Base-by-base conservation (phyloP, 1,140 invertebrate genomes). In the Liolophura sinensis region DNA sequence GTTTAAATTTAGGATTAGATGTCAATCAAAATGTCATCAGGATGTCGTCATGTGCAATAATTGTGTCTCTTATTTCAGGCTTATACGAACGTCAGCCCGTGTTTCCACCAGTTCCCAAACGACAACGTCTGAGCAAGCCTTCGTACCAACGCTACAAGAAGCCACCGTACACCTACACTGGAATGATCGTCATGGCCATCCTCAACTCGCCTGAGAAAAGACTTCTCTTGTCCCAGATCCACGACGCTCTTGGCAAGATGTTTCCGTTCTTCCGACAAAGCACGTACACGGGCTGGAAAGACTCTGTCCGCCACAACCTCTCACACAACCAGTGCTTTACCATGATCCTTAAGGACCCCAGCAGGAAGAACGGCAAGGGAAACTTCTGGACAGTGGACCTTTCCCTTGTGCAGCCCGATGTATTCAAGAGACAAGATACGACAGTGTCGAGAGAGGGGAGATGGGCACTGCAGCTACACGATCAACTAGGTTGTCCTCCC, bases 101-200 rank as follows among this genome's bases (percentile, higher is more conserved):
- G 3, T 40, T 40, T 40, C 31, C 31, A 9, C 31, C 31, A 40
- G 31, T 40, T 3, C 31, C 31, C 3, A 40, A 9, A 40, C 31
- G 31, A 9, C 31, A 40, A 9, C 31, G 31, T 9, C 31, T 40
- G 31, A 40, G 31, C 9, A 40, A 40, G 31, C 31, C 31, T 40
- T 40, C 31, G 31, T 68, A 64, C 20, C 61, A 64, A 40, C 51
- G 61, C 20, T 60, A 67, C 27, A 56, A 57, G 77, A 97, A 97
- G 75, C 95, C 95, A 4, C 94, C 94, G 0, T 93, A 92, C 70
- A 95, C 93, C 5, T 97, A 97, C 82, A 97, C 96, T 64, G 93
- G 94, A 9, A 86, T 97, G 60, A 97, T 97, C 25, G 93, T 94
- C 0, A 96, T 96, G 92, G 95, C 95, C 1, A 97, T 97, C 67